A percentile compares a stretch with the other conserved stretches of the same genome.
These are phyloP conservation scores for Monomorium pharaonis DNA, from an alignment of 1,140 invertebrate species.

Conservation along the genomic window DNA sequence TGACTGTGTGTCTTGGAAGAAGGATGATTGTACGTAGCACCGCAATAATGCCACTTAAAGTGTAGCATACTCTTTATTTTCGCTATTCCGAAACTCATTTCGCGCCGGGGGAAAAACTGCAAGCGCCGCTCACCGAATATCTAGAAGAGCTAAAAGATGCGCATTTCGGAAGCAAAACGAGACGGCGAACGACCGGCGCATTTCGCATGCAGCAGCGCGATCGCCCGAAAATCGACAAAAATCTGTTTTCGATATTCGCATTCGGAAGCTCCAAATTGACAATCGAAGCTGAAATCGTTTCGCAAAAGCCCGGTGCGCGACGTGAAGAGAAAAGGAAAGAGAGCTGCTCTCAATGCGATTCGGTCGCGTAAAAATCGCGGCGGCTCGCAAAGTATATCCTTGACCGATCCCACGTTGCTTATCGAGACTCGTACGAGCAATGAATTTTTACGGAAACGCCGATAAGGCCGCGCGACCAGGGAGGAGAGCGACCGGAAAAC, in stretches of 20 bases:
- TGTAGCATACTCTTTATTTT: not conserved
- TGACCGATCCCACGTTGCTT: conserved; percentile 40
- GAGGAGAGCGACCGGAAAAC: conserved; percentile 29
- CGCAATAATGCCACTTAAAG: not conserved
- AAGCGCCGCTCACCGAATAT: not conserved
- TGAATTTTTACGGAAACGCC: conserved; percentile 55
- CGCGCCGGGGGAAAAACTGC: not conserved
- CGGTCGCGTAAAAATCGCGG: conserved; percentile 4
- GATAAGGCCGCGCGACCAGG: conserved; percentile 37
- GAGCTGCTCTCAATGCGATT: not conserved
- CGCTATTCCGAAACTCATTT: conserved; percentile 11
- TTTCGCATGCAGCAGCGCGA: not conserved
- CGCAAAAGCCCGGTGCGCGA: not conserved
- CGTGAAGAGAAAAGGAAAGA: not conserved
- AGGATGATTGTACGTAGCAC: not conserved
- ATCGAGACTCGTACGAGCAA: conserved; percentile 35
- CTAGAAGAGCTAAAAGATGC: not conserved
- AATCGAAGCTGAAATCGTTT: conserved; percentile 11
- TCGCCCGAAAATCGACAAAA: conserved; percentile 24
- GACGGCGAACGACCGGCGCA: conserved; percentile 1
- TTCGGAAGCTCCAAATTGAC: conserved; percentile 31
- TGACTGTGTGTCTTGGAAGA: not conserved
- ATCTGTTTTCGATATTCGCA: conserved; percentile 49
- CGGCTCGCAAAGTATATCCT: conserved; percentile 29
- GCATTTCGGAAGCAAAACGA: conserved; percentile 8